phyloP scores from a whole-genome alignment of 23 tunicate species.

The Botrylloides violaceus region DNA sequence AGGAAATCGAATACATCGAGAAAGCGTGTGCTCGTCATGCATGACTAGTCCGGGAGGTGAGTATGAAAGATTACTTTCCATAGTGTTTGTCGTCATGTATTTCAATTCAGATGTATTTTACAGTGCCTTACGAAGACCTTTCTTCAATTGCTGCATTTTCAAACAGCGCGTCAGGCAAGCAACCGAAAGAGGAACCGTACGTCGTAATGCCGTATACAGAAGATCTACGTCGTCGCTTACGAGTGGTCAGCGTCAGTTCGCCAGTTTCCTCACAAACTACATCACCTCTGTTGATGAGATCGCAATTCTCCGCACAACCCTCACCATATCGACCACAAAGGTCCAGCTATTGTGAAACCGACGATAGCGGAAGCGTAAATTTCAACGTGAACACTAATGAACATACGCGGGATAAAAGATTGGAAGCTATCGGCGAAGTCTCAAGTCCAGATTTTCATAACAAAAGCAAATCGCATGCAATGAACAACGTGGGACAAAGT shows the following conservation, averaged over 20 bases:
- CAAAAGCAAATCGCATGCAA: neutral
- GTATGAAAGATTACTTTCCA: neutral
- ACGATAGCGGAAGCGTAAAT: neutral
- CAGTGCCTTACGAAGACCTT: slow-evolving; percentile 4
- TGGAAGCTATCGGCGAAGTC: neutral
- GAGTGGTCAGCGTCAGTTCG: slow-evolving; percentile 23
- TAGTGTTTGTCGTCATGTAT: neutral
- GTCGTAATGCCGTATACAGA: slow-evolving; percentile 45
- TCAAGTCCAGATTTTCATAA: neutral
- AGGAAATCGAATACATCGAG: neutral
- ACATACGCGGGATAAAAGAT: neutral
- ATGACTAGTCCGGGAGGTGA: slow-evolving; percentile 23
- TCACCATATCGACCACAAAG: neutral
- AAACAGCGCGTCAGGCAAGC: neutral
- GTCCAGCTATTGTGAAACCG: neutral
- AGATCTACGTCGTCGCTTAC: slow-evolving; percentile 48
- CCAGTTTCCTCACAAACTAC: slow-evolving; percentile 10
- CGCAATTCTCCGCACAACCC: neutral
- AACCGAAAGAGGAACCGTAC: neutral
- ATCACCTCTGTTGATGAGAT: neutral
- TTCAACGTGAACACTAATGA: neutral
- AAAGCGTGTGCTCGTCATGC: slow-evolving; percentile 3
- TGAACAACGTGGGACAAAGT: too few relatives aligned
- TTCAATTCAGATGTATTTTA: neutral
- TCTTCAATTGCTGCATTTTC: neutral